These are phyloP conservation scores for Intellagama lesueurii DNA, from an alignment of 2,797 vertebrate species.

Conservation along the genomic window DNA sequence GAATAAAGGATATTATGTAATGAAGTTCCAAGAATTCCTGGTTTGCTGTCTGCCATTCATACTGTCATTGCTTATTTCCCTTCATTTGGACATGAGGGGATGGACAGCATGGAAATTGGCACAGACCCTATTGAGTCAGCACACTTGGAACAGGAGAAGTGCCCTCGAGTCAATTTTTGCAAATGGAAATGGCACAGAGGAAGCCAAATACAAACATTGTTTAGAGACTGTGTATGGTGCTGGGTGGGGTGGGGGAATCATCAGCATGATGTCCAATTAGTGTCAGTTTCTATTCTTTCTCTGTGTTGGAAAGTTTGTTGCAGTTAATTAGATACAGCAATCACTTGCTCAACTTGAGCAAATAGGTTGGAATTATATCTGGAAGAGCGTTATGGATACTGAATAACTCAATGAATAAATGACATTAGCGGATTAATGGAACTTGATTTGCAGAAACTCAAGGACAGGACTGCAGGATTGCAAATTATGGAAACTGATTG, in stretches of 20 bases:
- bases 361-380: slow-evolving; percentile 13
- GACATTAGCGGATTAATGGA: not conserved
- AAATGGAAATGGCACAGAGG: slow-evolving; percentile 3
- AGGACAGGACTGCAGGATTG: not conserved
- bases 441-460: slow-evolving; percentile 4
- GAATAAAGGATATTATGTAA: not conserved
- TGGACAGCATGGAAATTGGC: not conserved
- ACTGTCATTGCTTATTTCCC: not conserved
- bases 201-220: slow-evolving; percentile 22
- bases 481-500: not conserved
- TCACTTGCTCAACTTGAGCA: slow-evolving; percentile 1
- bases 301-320: slow-evolving; percentile 7
- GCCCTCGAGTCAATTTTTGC: not conserved
- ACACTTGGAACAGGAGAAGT: not conserved
- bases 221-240: not conserved
- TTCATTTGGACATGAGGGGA: not conserved
- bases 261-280: slow-evolving; percentile 5
- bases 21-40: not conserved
- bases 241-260: not conserved
- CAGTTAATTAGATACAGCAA: slow-evolving; percentile 20
- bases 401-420: slow-evolving; percentile 26
- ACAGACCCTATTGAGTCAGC: not conserved
- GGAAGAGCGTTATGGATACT: not conserved
- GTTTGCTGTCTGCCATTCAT: not conserved
- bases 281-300: not conserved